Evolutionary conservation across 1,140 invertebrate genomes (phyloP), one percentile per base, ranked within the genome.

Genomic region (Venturia canescens): DNA sequence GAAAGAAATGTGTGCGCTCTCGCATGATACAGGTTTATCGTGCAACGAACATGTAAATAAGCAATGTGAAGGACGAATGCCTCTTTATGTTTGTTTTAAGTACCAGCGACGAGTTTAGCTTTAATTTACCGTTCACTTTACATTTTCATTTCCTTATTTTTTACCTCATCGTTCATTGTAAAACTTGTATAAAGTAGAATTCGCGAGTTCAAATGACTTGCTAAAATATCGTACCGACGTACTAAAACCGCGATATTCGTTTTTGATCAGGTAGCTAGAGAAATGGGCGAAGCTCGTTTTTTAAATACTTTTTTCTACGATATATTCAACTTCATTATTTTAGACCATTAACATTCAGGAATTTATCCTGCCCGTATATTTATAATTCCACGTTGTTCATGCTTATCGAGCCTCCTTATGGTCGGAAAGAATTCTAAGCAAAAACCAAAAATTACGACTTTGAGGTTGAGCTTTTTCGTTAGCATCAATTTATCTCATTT

Each of bases 71-170:
- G 71, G 38, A 50, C 50, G 13, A 13, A 23, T 53, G 48, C 23
- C 44, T 34, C 29, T 71, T 50, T 53, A n/a, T 53, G 50, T 53
- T 53, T 50, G 48, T 71, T 79, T 79, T 72, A 72, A 63, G 31
- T 72, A 80, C 53, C 78, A 72, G 78, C 69, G 57, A 80, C 70
- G 23, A 27, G 27, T 57, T 27, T 67, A 82, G 80, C 76, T 79
- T 82, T 82, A 82, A 82, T n/a, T 82, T 74, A 66, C 23, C 75
- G 75, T 70, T 71, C 9, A 38, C 7, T 3, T 2, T 48, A n/a
- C 1, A 0, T 71, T 26, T 63, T 11, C n/a, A 13, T 63, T 63
- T 27, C 23, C 7, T 3, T 63, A 26, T n/a, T 53, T 53, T 53
- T 53, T 53, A n/a, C 18, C 27, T n/a, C 60, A 50, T 21, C 18